phyloP scores from a whole-genome alignment of 2,888 invertebrate genomes.

The Phymatocera aterrima region DNA sequence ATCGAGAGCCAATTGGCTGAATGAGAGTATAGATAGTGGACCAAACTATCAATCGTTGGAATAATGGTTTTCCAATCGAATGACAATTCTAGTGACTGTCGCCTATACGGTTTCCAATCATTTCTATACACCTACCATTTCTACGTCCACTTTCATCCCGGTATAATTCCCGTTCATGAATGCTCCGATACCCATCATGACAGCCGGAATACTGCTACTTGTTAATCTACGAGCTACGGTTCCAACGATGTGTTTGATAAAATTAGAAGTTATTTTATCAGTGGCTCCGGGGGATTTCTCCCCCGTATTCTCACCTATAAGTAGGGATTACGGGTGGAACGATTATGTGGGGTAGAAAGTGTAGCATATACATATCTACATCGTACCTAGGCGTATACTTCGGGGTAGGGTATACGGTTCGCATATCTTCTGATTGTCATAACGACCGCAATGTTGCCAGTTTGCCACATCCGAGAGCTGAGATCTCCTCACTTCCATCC shows the following conservation, averaged over 20 bases:
- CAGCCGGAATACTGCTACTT: background rate
- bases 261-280: constrained; percentile 38
- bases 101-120: background rate
- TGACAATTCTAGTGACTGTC: background rate
- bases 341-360: background rate
- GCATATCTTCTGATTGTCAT: constrained; percentile 44
- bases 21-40: background rate
- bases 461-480: constrained; percentile 11
- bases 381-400: background rate
- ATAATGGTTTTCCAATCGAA: constrained; percentile 33
- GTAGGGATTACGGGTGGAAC: constrained; percentile 11
- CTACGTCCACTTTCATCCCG: background rate
- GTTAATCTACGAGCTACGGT: constrained; percentile 21
- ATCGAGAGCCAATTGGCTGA: background rate
- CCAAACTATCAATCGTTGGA: constrained; percentile 5
- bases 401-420: constrained; percentile 13
- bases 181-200: background rate
- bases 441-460: constrained; percentile 37
- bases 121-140: background rate
- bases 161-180: background rate
- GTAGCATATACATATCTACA: background rate
- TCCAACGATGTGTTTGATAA: constrained; percentile 42
- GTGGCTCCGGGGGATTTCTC: constrained; percentile 6
- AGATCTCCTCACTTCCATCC: constrained; percentile 26
- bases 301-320: background rate